Evolutionary conservation across 2,797 vertebrate genomes (phyloP), one percentile per base, ranked within the genome.

Genomic region (Gila robusta): DNA sequence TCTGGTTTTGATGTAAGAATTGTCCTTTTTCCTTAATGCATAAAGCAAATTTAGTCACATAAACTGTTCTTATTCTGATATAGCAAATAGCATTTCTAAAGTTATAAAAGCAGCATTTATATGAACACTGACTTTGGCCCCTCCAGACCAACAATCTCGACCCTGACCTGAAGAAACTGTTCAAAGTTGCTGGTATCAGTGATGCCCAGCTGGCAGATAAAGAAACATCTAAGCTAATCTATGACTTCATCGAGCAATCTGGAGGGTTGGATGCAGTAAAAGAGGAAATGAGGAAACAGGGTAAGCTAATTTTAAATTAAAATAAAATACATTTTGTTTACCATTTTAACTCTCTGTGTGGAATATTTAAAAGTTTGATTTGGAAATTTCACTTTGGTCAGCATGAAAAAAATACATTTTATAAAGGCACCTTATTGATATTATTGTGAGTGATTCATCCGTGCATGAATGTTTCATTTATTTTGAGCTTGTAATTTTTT

Each of bases 241-340:
- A 96, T 3, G 95, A 96, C 49, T 95, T 96, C 89, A 96, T 96
- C 1, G 96, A 96, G 87, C 91, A 94, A 81, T 95, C 96, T 83
- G 96, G 96, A 0, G 96, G 96, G 1, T 89, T 96, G 79, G 96
- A 96, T 88, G 95, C 94, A 10, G 95, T 96, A 44, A 94, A 95
- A 67, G 89, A 94, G 85, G 94, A 96, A 87, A 94, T 96, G 91
- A 93, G 94, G 82, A 94, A 90, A 73, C 93, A 95, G 39, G 95
- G 96, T 96, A 32, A 86, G 86, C 89, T 23, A 3, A 26, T 83
- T 35, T 54, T 11, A 26, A 23, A 47, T 67, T 21, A 1, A 1
- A n/a, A 49, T 1, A 49, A 28, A 26, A 26, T 5, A 0, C 0
- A 23, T 8, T 21, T 69, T 39, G 32, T 37, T 12, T 54, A 19